A percentile compares a stretch with the other conserved stretches of the same genome.
These are phyloP conservation scores for Eutrigla gurnardus DNA, from an alignment of 2,797 vertebrate species.

Conservation along the genomic window DNA sequence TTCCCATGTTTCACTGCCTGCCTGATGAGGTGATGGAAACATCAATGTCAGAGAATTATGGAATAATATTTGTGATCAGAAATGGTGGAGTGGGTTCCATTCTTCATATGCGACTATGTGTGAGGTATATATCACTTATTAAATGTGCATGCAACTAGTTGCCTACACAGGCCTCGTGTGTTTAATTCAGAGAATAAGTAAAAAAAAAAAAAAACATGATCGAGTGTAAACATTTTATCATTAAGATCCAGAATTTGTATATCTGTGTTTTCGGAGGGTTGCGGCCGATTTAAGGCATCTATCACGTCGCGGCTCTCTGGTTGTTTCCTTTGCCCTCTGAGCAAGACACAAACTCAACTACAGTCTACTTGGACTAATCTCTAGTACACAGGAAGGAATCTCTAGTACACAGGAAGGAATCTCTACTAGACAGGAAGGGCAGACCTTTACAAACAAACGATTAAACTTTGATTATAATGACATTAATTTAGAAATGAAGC, in stretches of 20 bases:
- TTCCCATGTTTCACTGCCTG: not conserved
- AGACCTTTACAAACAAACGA: not conserved
- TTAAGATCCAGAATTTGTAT: not conserved
- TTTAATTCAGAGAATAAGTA: not conserved
- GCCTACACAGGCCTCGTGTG: not conserved
- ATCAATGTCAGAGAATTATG: not conserved
- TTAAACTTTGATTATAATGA: not conserved
- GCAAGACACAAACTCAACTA: not conserved
- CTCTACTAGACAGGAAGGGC: slow-evolving; percentile 16
- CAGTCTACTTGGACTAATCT: not conserved
- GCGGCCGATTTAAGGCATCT: not conserved
- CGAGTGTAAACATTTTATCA: not conserved
- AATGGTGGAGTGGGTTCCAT: not conserved
- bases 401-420: slow-evolving; percentile 15
- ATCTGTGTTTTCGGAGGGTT: not conserved
- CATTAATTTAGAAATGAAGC: not conserved
- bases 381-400: slow-evolving; percentile 16
- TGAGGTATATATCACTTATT: not conserved
- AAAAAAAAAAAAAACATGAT: not conserved
- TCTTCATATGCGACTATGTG: not conserved
- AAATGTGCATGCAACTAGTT: not conserved
- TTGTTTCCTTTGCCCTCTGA: slow-evolving; percentile 19
- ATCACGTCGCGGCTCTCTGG: not conserved
- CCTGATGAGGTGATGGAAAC: not conserved
- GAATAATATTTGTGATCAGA: not conserved